Evolutionary conservation across 2,888 invertebrate genomes (phyloP).

Genomic region (Meloe dianella): DNA sequence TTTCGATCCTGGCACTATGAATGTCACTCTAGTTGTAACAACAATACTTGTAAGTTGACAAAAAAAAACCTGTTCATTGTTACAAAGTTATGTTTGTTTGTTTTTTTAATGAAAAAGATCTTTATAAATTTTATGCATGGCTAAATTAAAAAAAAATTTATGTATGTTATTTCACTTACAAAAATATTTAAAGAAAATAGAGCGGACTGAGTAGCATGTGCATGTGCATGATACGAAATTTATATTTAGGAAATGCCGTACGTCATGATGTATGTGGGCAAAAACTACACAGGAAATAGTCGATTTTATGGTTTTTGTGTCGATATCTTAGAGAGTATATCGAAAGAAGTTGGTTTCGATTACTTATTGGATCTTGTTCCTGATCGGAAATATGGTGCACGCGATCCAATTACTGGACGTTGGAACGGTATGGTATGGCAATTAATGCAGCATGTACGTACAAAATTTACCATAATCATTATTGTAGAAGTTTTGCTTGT

Average conservation of each 20-base stretch:
- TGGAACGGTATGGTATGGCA: constrained; percentile 76
- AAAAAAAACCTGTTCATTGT: not conserved
- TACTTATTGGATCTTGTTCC: constrained; percentile 74
- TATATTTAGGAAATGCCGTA: constrained; percentile 70
- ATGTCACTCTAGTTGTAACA: constrained; percentile 77
- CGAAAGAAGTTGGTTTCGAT: constrained; percentile 72
- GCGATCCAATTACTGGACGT: constrained; percentile 66
- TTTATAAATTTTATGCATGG: not conserved
- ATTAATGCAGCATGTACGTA: constrained; percentile 72
- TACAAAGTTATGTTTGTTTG: not conserved
- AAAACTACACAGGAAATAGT: constrained; percentile 74
- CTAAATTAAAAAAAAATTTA: not conserved
- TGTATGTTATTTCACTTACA: not conserved
- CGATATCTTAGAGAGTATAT: constrained; percentile 72
- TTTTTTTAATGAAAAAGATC: not conserved
- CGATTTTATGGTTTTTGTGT: constrained; percentile 82
- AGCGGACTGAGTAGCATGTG: constrained; percentile 31
- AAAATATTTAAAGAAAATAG: not conserved
- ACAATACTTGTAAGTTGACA: constrained; percentile 71
- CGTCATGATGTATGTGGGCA: constrained; percentile 74
- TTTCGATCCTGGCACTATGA: constrained; percentile 74
- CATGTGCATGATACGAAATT: constrained; percentile 26
- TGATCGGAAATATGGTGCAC: constrained; percentile 71
- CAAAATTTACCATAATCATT: not conserved
- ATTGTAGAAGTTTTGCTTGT: not conserved